phyloP scores from a whole-genome alignment of 2,888 invertebrate species.

The Thereva nobilitata region DNA sequence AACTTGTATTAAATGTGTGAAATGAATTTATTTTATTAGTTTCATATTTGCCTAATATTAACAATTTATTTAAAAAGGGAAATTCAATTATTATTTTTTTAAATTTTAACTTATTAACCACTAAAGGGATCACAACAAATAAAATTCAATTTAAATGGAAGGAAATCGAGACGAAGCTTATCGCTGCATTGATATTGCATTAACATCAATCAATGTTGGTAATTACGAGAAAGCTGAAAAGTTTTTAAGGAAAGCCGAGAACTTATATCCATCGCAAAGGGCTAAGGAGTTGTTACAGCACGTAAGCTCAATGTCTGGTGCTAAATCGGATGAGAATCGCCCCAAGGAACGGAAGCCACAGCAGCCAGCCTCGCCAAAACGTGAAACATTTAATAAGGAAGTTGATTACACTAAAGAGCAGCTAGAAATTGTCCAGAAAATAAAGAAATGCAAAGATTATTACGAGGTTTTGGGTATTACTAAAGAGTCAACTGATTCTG shows the following conservation, averaged over 20 bases:
- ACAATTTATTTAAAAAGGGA: background rate
- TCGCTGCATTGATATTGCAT: slow-evolving; percentile 68
- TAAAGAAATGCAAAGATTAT: slow-evolving; percentile 70
- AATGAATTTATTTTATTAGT: too few relatives aligned
- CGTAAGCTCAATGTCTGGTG: slow-evolving; percentile 43
- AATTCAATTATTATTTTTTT: background rate
- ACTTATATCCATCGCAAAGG: slow-evolving; percentile 66
- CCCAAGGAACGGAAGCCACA: slow-evolving; percentile 53
- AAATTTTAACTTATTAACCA: background rate
- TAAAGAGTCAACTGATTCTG: slow-evolving; percentile 68
- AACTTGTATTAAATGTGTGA: too few relatives aligned
- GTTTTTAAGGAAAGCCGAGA: slow-evolving; percentile 68
- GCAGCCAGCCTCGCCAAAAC: slow-evolving; percentile 46
- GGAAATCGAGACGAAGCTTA: slow-evolving; percentile 73
- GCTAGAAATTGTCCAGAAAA: slow-evolving; percentile 67
- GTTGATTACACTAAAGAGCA: slow-evolving; percentile 75
- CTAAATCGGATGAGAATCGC: slow-evolving; percentile 47
- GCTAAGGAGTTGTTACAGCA: slow-evolving; percentile 62
- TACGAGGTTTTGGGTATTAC: slow-evolving; percentile 75
- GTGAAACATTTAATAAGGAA: slow-evolving; percentile 44
- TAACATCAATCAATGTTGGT: slow-evolving; percentile 63
- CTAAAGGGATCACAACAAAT: background rate
- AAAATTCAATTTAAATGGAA: slow-evolving; percentile 61
- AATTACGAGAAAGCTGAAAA: slow-evolving; percentile 67
- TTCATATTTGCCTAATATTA: too few relatives aligned